phyloP scores from a whole-genome alignment of 2,888 invertebrate species.

The Autographa pulchrina region DNA sequence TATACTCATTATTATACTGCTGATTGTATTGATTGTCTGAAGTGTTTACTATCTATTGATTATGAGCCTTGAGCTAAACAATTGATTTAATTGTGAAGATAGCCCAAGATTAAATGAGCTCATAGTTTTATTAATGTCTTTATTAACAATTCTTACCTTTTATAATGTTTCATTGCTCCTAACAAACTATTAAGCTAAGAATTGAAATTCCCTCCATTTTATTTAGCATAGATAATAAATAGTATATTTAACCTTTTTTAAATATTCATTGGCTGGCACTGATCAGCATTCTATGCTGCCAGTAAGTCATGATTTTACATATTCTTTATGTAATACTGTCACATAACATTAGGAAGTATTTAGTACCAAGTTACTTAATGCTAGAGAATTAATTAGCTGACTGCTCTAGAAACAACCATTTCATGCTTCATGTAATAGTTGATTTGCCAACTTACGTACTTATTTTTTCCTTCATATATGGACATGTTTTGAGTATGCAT shows the following conservation, averaged over 20 bases:
- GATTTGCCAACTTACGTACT: not conserved
- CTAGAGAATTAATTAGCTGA: slow-evolving; percentile 18
- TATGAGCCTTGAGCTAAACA: not conserved
- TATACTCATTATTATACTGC: not conserved
- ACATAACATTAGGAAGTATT: slow-evolving; percentile 48
- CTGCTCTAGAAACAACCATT: slow-evolving; percentile 18
- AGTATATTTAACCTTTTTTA: not conserved
- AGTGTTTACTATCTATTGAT: slow-evolving; percentile 2
- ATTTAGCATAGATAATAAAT: not conserved
- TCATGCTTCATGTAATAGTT: not conserved
- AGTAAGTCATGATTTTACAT: slow-evolving; percentile 31
- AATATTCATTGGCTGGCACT: slow-evolving; percentile 11
- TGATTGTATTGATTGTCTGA: not conserved
- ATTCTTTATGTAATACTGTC: slow-evolving; percentile 38
- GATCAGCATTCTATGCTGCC: slow-evolving; percentile 30
- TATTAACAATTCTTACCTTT: not conserved
- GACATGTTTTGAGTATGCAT: not conserved
- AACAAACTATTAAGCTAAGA: not conserved
- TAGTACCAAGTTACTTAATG: slow-evolving; percentile 21
- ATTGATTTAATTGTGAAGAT: slow-evolving; percentile 1
- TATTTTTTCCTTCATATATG: not conserved
- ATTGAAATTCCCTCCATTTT: not conserved
- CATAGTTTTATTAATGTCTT: not conserved
- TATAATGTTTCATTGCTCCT: not conserved
- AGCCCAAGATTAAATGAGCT: not conserved